Conservation (phyloP, 1,140 invertebrate genomes). For the Drosophila sp. region DNA sequence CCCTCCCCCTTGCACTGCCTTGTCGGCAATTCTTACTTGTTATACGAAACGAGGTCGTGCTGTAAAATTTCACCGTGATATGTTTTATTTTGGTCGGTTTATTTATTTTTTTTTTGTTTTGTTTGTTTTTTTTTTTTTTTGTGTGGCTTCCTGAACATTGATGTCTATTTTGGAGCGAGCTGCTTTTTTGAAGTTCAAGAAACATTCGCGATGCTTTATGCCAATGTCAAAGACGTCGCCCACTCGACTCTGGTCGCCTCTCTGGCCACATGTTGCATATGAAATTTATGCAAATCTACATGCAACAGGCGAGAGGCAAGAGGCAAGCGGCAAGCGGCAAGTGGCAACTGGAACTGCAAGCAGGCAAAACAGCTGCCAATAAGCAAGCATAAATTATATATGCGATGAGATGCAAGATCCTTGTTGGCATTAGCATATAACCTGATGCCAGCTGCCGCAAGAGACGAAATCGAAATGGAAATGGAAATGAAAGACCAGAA, state of each 20-base stretch:
- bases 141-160: constrained; percentile 49
- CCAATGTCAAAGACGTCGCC: constrained; percentile 62
- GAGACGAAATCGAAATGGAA: constrained; percentile 25
- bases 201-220: constrained; percentile 48
- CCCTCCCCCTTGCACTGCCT: neutral
- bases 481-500: constrained; percentile 23
- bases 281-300: constrained; percentile 77
- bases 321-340: constrained; percentile 9
- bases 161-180: constrained; percentile 74
- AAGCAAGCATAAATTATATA: constrained; percentile 81
- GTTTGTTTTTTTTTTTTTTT: constrained; percentile 25
- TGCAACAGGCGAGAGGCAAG: constrained; percentile 7
- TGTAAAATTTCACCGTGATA: constrained; percentile 64
- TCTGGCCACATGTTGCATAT: constrained; percentile 75
- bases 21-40: constrained; percentile 41
- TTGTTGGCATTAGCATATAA: constrained; percentile 79
- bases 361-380: constrained; percentile 65
- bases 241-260: constrained; percentile 43
- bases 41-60: constrained; percentile 49
- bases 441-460: constrained; percentile 58
- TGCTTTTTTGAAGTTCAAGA: constrained; percentile 46
- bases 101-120: constrained; percentile 1
- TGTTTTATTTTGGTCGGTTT: too few species aligned
- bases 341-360: constrained; percentile 19
- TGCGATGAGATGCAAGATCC: constrained; percentile 67